Evolutionary conservation across 2,888 invertebrate species (phyloP), one percentile per base, ranked within the genome.

Genomic region (Dryadula phaetusa): DNA sequence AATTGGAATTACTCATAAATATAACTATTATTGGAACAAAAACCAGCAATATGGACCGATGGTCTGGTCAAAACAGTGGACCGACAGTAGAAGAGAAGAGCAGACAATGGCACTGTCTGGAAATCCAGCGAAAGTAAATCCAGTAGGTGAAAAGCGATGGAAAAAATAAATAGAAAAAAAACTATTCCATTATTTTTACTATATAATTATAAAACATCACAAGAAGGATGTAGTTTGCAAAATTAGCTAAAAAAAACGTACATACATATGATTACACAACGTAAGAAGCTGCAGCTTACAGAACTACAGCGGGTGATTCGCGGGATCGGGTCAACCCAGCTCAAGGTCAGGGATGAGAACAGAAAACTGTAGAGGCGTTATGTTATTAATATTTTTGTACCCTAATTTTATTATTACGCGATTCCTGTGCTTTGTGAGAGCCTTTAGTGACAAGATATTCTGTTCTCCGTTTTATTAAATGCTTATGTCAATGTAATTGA

Each of bases 271-370:
- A 46, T 60, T 60, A 60, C 60, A 60, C 46, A 60, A 60, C 44
- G 22, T 18, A 60, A 44, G 44, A 44, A 44, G 40, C 64, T 70
- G 61, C 60, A 63, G 69, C 56, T 60, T 61, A 66, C 69, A 64
- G 58, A 64, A 66, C 34, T 61, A 60, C 69, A 66, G 76, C 78
- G 80, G 81, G 79, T 79, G 87, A 89, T 88, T 91, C 88, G 90
- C 90, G 79, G 84, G 86, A 90, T 84, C 91, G 82, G 89, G 90
- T 89, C 90, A 89, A 85, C 83, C 79, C 75, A 77, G 81, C 83
- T 82, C 92, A 92, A 91, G 92, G 92, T 91, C 90, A 89, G 82
- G 78, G 80, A 77, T 77, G 74, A 66, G 87, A 32, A 85, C 83
- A 86, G 46, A 67, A 70, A 74, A 20, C 34, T 2, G 49, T 83